Conservation (phyloP, 2,888 invertebrate species). For the Diaprepes abbreviatus region DNA sequence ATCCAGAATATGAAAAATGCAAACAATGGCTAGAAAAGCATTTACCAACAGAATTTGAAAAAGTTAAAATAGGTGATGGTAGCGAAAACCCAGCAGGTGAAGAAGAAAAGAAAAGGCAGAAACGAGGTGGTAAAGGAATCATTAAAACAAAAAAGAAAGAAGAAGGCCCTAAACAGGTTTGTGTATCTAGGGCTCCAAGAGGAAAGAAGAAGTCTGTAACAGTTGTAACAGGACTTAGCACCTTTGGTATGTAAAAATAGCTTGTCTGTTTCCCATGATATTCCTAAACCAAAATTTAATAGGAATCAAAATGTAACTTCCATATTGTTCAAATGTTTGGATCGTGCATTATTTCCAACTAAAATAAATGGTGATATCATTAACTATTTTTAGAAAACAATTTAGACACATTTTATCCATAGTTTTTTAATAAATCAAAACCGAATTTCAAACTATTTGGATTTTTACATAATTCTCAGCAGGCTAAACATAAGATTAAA, state of each 20-base stretch:
- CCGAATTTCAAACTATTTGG: too few relatives aligned
- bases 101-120: constrained; percentile 96
- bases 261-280: too few relatives aligned
- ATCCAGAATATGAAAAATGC: constrained; percentile 97
- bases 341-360: too few relatives aligned
- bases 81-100: constrained; percentile 75
- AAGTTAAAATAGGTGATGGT: constrained; percentile 79
- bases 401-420: too few relatives aligned
- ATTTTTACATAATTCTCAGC: too few relatives aligned
- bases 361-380: too few relatives aligned
- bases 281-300: too few relatives aligned
- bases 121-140: constrained; percentile 96
- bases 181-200: constrained; percentile 89
- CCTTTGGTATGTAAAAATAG: constrained; percentile 79
- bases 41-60: constrained; percentile 93
- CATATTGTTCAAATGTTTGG: too few relatives aligned
- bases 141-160: constrained; percentile 96
- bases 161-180: constrained; percentile 87
- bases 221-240: constrained; percentile 94
- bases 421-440: too few relatives aligned
- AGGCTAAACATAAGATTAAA: too few relatives aligned
- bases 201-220: constrained; percentile 99
- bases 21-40: constrained; percentile 96
- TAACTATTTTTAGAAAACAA: too few relatives aligned
- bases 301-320: too few relatives aligned